Evolutionary conservation across 2,888 invertebrate species (phyloP).

Genomic region (Dryococelus australis): DNA sequence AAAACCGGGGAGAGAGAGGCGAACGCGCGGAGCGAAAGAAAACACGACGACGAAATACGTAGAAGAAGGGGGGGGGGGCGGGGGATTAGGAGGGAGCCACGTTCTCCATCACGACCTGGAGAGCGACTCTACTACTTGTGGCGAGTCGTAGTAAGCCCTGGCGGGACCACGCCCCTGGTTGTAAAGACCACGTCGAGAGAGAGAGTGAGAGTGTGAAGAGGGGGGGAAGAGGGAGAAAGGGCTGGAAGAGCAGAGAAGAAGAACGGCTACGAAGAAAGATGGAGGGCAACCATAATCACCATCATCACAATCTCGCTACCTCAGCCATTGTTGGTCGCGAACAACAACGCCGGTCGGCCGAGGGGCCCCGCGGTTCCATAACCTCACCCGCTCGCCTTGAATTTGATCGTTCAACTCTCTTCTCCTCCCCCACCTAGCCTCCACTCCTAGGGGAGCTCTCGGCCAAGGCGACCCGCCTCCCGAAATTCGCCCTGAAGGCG

Average conservation of each 20-base stretch:
- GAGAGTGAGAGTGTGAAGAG: not conserved
- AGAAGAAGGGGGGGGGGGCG: too few species aligned
- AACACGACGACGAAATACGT: too few species aligned
- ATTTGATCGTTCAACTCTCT: conserved; percentile 37
- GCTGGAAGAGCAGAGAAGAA: not conserved
- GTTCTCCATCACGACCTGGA: too few species aligned
- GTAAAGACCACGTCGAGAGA: not conserved
- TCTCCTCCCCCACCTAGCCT: not conserved
- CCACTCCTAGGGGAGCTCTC: too few species aligned
- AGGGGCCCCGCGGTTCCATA: not conserved
- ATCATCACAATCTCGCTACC: not conserved
- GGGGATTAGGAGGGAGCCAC: too few species aligned
- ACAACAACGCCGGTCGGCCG: not conserved
- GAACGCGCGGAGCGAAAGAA: too few species aligned
- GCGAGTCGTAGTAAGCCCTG: too few species aligned
- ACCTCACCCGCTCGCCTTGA: conserved; percentile 38
- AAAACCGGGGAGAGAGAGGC: too few species aligned
- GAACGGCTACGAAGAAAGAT: too few species aligned
- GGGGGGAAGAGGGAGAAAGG: not conserved
- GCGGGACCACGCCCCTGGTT: not conserved
- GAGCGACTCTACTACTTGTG: too few species aligned
- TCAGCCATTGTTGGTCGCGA: conserved; percentile 8
- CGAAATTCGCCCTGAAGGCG: not conserved
- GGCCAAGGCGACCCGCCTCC: too few species aligned
- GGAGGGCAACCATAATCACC: conserved; percentile 1